A percentile compares a stretch with the other conserved stretches of the same genome.
Conservation (phyloP, 1,140 invertebrate genomes). For the Apis florea region DNA sequence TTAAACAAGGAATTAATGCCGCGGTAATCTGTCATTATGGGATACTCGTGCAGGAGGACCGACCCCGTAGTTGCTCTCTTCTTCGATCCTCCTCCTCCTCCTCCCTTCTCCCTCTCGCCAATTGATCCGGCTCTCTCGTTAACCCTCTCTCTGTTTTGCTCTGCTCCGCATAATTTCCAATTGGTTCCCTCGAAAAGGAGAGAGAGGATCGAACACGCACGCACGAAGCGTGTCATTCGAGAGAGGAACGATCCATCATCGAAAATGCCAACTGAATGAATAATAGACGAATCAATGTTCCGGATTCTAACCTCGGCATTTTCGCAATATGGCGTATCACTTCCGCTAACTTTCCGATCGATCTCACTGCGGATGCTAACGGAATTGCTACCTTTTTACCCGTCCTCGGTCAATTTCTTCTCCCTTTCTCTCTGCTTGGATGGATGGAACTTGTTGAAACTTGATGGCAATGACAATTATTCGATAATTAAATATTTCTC, state of each 20-base stretch:
- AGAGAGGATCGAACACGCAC: not conserved
- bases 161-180: slow-evolving; percentile 45
- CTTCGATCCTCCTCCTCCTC: not conserved
- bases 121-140: not conserved
- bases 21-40: slow-evolving; percentile 70
- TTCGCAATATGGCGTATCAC: not conserved
- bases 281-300: slow-evolving; percentile 66
- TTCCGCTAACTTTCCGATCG: slow-evolving; percentile 9
- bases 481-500: too few relatives aligned
- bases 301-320: slow-evolving; percentile 15
- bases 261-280: slow-evolving; percentile 59
- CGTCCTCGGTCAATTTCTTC: not conserved
- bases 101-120: not conserved
- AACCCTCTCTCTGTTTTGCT: slow-evolving; percentile 22
- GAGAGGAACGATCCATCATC: slow-evolving; percentile 60
- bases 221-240: slow-evolving; percentile 55
- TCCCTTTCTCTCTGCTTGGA: not conserved
- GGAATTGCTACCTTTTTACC: not conserved
- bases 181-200: slow-evolving; percentile 27
- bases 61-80: slow-evolving; percentile 48
- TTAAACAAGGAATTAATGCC: slow-evolving; percentile 74
- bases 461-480: too few relatives aligned
- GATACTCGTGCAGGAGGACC: slow-evolving; percentile 59
- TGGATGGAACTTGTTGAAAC: too few relatives aligned
- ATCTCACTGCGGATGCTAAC: not conserved